phyloP scores from a whole-genome alignment of 2,113 vertebrate genomes.

The Microtus richardsoni region DNA sequence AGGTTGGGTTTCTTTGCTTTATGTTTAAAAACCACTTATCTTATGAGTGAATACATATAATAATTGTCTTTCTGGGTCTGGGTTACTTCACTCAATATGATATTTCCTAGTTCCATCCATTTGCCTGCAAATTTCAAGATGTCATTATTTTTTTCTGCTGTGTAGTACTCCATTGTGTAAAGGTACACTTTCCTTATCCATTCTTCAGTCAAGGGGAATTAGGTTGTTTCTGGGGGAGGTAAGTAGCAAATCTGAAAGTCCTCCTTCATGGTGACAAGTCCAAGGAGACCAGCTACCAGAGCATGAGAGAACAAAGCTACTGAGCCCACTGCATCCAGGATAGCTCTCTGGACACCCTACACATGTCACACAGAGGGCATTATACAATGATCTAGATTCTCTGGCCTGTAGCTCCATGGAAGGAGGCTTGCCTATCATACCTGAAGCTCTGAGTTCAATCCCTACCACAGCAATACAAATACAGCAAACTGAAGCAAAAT shows the following conservation, averaged over 20 bases:
- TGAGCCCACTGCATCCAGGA: not conserved
- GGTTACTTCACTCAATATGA: too few relatives aligned
- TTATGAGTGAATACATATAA: too few relatives aligned
- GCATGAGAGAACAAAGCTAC: not conserved
- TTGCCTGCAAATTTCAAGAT: too few relatives aligned
- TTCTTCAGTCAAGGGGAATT: too few relatives aligned
- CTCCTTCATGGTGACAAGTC: not conserved
- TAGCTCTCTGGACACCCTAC: not conserved
- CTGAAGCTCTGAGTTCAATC: not conserved
- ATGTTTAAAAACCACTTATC: too few relatives aligned
- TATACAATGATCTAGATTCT: not conserved
- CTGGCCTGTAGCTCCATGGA: not conserved
- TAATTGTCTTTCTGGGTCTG: too few relatives aligned
- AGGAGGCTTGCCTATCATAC: not conserved
- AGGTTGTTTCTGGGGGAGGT: not conserved
- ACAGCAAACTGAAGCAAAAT: not conserved
- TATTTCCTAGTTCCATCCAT: too few relatives aligned
- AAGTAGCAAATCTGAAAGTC: not conserved
- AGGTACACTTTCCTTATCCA: too few relatives aligned
- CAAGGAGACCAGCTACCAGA: not conserved
- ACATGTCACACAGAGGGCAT: not conserved
- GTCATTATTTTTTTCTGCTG: too few relatives aligned
- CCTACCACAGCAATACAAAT: not conserved
- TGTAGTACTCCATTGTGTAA: too few relatives aligned
- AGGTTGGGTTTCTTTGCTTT: too few relatives aligned